Evolutionary conservation across 35 echinoderm and acorn worm species (phyloP).

Genomic region (Hemicentrotus pulcherrimus): DNA sequence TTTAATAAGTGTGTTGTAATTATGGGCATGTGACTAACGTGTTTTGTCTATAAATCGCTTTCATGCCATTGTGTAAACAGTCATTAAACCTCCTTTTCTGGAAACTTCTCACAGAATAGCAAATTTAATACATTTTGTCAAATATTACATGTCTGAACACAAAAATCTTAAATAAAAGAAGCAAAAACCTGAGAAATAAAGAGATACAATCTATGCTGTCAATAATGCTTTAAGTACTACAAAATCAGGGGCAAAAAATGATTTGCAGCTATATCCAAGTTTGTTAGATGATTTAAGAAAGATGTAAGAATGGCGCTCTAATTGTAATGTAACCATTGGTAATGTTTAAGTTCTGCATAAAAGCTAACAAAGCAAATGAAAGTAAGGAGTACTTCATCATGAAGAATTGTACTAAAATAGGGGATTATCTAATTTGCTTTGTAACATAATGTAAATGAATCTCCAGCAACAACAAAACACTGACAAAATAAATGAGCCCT

Average conservation of each 20-base stretch:
- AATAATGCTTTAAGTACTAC: background rate
- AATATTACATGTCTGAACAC: background rate
- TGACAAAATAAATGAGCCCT: background rate
- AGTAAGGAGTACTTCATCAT: no score
- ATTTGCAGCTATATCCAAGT: background rate
- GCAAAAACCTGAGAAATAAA: background rate
- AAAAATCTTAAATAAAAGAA: background rate
- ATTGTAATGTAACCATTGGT: background rate
- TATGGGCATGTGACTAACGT: constrained; percentile 19
- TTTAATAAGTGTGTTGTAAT: background rate
- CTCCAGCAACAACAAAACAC: background rate
- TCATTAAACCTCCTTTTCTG: background rate
- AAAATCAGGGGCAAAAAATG: background rate
- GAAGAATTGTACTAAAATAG: background rate
- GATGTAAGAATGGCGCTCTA: background rate
- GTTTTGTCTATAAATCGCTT: background rate
- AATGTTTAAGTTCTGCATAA: background rate
- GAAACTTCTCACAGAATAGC: background rate
- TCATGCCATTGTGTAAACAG: background rate
- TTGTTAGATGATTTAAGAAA: background rate
- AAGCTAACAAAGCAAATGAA: no score
- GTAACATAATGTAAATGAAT: background rate
- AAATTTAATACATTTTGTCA: background rate
- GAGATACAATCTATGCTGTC: background rate
- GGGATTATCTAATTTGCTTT: background rate